phyloP scores from a whole-genome alignment of 2,888 invertebrate species.

The Platycnemis pennipes region DNA sequence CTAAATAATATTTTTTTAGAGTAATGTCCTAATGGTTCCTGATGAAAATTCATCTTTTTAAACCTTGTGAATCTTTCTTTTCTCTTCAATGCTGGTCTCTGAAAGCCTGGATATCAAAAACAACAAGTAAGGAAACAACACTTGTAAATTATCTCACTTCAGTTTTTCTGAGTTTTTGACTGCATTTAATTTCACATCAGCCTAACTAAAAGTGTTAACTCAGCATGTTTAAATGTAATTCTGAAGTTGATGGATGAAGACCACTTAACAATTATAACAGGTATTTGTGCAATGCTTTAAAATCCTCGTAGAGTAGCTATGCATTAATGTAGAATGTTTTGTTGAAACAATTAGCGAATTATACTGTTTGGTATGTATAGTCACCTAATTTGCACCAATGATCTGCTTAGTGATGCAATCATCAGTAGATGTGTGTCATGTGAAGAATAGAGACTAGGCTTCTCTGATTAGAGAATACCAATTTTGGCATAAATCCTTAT shows the following conservation, averaged over 20 bases:
- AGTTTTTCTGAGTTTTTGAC: not conserved
- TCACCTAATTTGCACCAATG: no score
- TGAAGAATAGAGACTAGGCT: no score
- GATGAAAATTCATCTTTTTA: not conserved
- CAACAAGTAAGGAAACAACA: slow-evolving; percentile 32
- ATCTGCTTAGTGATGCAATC: no score
- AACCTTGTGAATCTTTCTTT: slow-evolving; percentile 29
- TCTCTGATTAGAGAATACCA: no score
- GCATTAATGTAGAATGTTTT: not conserved
- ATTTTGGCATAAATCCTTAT: no score
- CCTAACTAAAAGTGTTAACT: not conserved
- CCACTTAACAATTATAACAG: not conserved
- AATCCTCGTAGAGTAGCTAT: not conserved
- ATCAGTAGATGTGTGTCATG: no score
- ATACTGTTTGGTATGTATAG: no score
- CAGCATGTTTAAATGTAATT: not conserved
- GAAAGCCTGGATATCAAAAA: slow-evolving; percentile 47
- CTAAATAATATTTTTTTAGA: not conserved
- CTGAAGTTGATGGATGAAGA: not conserved
- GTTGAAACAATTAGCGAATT: no score
- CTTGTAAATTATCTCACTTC: not conserved
- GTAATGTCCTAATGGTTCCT: not conserved
- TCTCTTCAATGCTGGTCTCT: slow-evolving; percentile 28
- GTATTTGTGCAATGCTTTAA: not conserved
- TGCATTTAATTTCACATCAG: not conserved